Conservation (phyloP, 2,888 invertebrate species). For the Folsomia manolachei region DNA sequence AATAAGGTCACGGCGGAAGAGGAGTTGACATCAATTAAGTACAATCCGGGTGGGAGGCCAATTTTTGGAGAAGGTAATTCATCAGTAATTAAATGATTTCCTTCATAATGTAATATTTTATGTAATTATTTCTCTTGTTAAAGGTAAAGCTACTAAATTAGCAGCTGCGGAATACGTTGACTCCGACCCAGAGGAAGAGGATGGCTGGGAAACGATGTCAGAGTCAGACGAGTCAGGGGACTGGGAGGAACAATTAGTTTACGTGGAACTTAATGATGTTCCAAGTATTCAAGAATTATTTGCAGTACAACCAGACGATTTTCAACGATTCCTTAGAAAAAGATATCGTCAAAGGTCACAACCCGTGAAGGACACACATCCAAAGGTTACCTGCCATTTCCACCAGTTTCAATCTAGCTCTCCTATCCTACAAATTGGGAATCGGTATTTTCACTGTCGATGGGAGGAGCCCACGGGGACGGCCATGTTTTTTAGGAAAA, state of each 20-base stretch:
- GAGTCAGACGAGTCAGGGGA: conserved; percentile 29
- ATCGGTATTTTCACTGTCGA: conserved; percentile 36
- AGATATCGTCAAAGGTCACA: conserved; percentile 13
- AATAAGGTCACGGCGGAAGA: not conserved
- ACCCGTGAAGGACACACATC: conserved; percentile 21
- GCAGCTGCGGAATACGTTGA: not conserved
- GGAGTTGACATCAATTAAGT: not conserved
- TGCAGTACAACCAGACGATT: conserved; percentile 41
- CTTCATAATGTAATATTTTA: no score
- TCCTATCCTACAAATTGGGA: conserved; percentile 41
- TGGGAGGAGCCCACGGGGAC: conserved; percentile 44
- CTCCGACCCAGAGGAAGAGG: conserved; percentile 21
- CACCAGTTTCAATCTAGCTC: conserved; percentile 41
- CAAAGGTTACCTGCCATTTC: conserved; percentile 37
- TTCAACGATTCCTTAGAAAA: conserved; percentile 23
- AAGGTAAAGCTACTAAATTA: no score
- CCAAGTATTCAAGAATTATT: conserved; percentile 42
- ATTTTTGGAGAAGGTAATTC: no score
- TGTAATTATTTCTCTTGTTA: no score
- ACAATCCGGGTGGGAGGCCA: not conserved
- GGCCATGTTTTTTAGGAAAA: conserved; percentile 42
- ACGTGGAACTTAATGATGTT: conserved; percentile 47
- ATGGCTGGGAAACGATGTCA: conserved; percentile 38
- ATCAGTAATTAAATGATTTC: no score
- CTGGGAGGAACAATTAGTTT: conserved; percentile 45